Conservation (phyloP, 1,140 invertebrate species). For the Achatina immaculata region DNA sequence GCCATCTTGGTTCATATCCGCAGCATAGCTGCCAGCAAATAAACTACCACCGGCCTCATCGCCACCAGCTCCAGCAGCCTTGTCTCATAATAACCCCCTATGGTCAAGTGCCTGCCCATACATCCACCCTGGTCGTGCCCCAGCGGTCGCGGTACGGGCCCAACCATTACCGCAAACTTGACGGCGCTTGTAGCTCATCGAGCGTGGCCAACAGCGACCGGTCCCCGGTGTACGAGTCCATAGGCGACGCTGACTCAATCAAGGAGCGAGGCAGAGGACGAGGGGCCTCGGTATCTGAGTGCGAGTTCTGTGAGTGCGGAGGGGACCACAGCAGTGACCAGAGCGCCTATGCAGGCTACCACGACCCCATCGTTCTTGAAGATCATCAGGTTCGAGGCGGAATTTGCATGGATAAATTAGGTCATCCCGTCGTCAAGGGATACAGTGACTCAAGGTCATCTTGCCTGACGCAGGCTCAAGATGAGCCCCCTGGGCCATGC, state of each 20-base stretch:
- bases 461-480: not conserved
- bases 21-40: constrained; percentile 28
- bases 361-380: constrained; percentile 13
- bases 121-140: constrained; percentile 34
- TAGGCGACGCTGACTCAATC: constrained; percentile 39
- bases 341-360: constrained; percentile 10
- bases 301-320: constrained; percentile 36
- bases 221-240: constrained; percentile 44
- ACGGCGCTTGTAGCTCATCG: constrained; percentile 38
- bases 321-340: constrained; percentile 1
- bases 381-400: not conserved
- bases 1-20: constrained; percentile 25
- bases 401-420: not conserved
- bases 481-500: constrained; percentile 31
- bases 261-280: constrained; percentile 13
- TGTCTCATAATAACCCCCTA: constrained; percentile 31
- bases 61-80: constrained; percentile 6
- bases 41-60: constrained; percentile 29
- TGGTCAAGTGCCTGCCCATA: constrained; percentile 35
- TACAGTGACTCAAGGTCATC: not conserved
- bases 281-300: constrained; percentile 7
- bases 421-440: not conserved
- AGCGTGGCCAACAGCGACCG: constrained; percentile 42
- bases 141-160: constrained; percentile 16
- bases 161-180: constrained; percentile 34